These are phyloP conservation scores for Phortica okadai DNA, from an alignment of 2,888 invertebrate genomes.

Conservation along the genomic window DNA sequence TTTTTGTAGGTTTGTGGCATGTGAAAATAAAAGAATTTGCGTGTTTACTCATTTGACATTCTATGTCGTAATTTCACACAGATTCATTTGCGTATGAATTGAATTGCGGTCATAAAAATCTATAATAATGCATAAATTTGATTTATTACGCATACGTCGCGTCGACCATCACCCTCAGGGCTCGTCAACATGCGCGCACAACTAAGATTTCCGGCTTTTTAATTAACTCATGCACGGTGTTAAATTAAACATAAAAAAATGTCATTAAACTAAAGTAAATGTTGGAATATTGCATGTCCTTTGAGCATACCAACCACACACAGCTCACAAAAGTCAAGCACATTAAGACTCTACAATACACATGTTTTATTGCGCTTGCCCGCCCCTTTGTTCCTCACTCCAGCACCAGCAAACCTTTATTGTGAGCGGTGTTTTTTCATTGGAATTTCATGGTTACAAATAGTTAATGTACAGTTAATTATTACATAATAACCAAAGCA, in stretches of 20 bases:
- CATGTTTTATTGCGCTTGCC: slow-evolving; percentile 14
- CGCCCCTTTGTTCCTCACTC: neutral
- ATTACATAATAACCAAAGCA: slow-evolving; percentile 65
- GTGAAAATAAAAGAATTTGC: no score
- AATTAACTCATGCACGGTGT: slow-evolving; percentile 50
- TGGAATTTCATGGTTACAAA: slow-evolving; percentile 69
- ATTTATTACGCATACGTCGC: neutral
- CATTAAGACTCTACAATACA: slow-evolving; percentile 6
- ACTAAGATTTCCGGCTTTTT: neutral
- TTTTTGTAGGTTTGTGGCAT: no score
- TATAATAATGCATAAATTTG: slow-evolving; percentile 4
- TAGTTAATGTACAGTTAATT: slow-evolving; percentile 70
- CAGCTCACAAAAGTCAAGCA: neutral
- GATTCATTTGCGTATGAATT: neutral
- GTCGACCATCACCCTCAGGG: neutral
- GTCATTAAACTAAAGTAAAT: slow-evolving; percentile 59
- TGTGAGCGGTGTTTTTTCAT: neutral
- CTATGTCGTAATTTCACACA: no score
- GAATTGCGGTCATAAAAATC: slow-evolving; percentile 7
- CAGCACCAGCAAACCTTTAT: slow-evolving; percentile 10
- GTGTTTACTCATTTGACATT: no score
- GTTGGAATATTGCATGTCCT: slow-evolving; percentile 48
- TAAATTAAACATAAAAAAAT: slow-evolving; percentile 61
- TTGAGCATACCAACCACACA: neutral
- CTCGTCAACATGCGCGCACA: neutral